Conservation (phyloP, 2,797 vertebrate genomes). For the Myotis findleyi region DNA sequence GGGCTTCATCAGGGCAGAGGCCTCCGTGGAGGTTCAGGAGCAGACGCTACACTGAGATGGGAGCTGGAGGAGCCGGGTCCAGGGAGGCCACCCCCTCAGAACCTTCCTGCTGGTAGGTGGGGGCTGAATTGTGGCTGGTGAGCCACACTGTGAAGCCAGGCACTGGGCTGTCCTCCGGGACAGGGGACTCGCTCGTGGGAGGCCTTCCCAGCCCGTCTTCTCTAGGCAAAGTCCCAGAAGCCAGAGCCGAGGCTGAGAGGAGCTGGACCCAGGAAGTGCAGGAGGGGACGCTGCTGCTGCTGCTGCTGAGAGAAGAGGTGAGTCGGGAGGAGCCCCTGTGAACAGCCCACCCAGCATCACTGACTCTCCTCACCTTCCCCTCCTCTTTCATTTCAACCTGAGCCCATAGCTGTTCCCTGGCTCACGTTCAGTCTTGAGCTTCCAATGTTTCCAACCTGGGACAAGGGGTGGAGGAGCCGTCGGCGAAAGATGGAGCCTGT, state of each 20-base stretch:
- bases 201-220: no score
- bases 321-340: neutral
- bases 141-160: conserved; percentile 55
- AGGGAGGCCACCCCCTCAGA: neutral
- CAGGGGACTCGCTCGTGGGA: neutral
- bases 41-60: neutral
- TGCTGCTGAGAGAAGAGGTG: neutral
- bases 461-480: conserved; percentile 26
- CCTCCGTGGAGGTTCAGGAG: neutral
- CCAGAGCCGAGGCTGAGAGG: neutral
- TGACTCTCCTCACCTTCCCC: neutral
- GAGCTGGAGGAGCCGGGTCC: conserved; percentile 21
- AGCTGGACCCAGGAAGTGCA: conserved; percentile 56
- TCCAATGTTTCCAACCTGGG: neutral
- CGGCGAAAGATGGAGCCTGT: conserved; percentile 24
- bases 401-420: neutral
- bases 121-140: neutral
- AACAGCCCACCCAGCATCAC: neutral
- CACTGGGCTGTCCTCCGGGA: conserved; percentile 38
- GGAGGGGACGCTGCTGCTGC: conserved; percentile 1
- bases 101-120: neutral
- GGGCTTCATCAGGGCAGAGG: neutral
- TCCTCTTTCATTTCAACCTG: neutral
- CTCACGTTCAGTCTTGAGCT: conserved; percentile 63
- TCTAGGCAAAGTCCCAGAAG: neutral